phyloP scores from a whole-genome alignment of 2,113 vertebrate genomes.

The Furnarius figulus region DNA sequence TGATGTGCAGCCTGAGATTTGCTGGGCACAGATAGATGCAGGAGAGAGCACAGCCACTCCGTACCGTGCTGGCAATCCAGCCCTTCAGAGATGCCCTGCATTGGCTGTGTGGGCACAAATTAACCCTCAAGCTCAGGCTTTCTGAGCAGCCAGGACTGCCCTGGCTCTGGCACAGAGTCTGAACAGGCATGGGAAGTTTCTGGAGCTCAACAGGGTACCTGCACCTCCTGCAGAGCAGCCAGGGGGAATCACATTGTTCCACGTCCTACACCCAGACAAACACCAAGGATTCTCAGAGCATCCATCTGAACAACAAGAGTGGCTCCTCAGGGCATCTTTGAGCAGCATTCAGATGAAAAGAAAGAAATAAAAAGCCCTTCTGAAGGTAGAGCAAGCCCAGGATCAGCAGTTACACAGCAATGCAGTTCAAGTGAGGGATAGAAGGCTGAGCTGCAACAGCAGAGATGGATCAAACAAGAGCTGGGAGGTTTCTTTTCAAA shows the following conservation, averaged over 20 bases:
- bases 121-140: neutral
- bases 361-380: neutral
- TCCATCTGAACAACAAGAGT: neutral
- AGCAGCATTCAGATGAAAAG: neutral
- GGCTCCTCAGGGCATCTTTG: neutral
- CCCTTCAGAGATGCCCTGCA: neutral
- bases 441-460: neutral
- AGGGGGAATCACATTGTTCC: neutral
- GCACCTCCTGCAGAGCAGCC: neutral
- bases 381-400: neutral
- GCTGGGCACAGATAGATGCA: neutral
- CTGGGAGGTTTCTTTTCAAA: neutral
- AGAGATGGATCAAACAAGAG: neutral
- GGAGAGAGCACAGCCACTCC: neutral
- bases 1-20: neutral
- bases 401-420: neutral
- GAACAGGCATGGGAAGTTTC: neutral
- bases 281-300: neutral
- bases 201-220: neutral
- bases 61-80: neutral
- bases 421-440: neutral
- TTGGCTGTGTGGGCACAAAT: neutral
- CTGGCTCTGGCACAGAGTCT: neutral
- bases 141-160: neutral
- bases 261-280: neutral